Base-by-base conservation (phyloP, 2,888 invertebrate genomes). In the Hyposoter didymator region DNA sequence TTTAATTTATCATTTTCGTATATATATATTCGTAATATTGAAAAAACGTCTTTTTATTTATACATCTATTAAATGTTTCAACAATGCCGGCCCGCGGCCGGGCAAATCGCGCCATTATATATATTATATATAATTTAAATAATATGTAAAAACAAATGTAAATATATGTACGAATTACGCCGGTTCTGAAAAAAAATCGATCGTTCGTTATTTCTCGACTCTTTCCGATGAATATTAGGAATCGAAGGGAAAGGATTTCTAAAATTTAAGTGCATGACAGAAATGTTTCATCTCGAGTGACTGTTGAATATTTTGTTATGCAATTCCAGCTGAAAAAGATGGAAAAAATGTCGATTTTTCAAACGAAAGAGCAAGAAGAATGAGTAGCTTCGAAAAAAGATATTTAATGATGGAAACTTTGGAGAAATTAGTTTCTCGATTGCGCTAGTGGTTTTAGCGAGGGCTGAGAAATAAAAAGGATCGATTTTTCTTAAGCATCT, bases 31-130 rank as follows among this genome's bases (percentile, higher is more conserved):
- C 88, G 72, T 85, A 87, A 76, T 86, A 86, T 81, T 84, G 84
- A 82, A 88, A 90, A 91, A 91, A 90, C 89, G 87, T 80, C 64
- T 59, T 70, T 62, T 70, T 49, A 47, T 47, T 87, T 91, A 91
- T 90, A 91, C 90, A 90, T 92, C 90, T 91, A 91, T 90, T 89
- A 88, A 91, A 91, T 91, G 88, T 89, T 90, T 91, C 89, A 91
- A 91, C 91, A 91, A 90, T 89, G 88, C 89, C 90, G 89, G 90
- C 90, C 89, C 88, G 84, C 88, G 84, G 73, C 88, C 88, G 89
- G 88, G 89, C 90, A 89, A 89, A 89, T 89, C 90, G 89, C 89
- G 90, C 88, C 88, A 88, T 89, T 89, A 88, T 88, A 55, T 52
- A 49, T 73, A 80, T 80, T 64, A 73, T 73, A 52, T 80, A 72